These are phyloP conservation scores for Leptothorax acervorum DNA, from an alignment of 2,888 invertebrate species.

Conservation along the genomic window DNA sequence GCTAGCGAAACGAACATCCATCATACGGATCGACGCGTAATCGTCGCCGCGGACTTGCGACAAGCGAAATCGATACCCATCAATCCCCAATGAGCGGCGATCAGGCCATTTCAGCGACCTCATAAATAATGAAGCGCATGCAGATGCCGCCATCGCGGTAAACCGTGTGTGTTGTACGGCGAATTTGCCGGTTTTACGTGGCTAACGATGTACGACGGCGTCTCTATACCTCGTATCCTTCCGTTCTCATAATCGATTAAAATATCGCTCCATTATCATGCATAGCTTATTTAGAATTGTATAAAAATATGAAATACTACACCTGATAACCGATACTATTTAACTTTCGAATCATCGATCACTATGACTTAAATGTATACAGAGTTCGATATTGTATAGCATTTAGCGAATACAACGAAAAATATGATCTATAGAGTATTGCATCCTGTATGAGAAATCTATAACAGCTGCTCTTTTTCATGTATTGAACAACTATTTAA, in stretches of 20 bases:
- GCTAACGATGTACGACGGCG: slow-evolving; percentile 24
- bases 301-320: slow-evolving; percentile 13
- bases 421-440: background rate
- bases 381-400: background rate
- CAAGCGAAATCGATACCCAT: slow-evolving; percentile 63
- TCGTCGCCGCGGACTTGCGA: slow-evolving; percentile 9
- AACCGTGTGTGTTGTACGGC: slow-evolving; percentile 52
- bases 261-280: slow-evolving; percentile 34
- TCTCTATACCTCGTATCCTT: background rate
- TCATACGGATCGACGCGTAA: slow-evolving; percentile 43
- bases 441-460: background rate
- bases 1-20: slow-evolving; percentile 40
- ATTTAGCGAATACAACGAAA: background rate
- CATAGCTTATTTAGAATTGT: background rate
- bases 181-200: slow-evolving; percentile 32
- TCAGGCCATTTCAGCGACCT: slow-evolving; percentile 66
- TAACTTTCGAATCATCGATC: background rate
- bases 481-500: background rate
- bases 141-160: slow-evolving; percentile 49
- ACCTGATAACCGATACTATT: background rate
- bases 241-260: slow-evolving; percentile 18
- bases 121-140: slow-evolving; percentile 69
- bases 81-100: slow-evolving; percentile 66
- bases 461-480: background rate
- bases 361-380: background rate